Conservation (phyloP, 2,888 invertebrate genomes). For the Lomographa bimaculata region DNA sequence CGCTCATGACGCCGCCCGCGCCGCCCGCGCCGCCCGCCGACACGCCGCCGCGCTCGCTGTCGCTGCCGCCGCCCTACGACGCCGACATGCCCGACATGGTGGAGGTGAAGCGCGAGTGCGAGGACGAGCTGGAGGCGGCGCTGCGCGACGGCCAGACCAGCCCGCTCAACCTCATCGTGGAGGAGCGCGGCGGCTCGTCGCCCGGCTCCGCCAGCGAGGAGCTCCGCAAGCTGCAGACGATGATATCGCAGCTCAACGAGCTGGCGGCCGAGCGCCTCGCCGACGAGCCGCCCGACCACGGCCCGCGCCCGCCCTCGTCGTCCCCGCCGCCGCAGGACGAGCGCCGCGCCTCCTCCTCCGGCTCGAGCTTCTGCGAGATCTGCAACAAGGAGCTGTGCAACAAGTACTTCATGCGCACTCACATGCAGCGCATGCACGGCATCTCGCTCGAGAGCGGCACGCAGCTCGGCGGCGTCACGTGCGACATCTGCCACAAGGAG, state of each 20-base stretch:
- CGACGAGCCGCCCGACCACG: slow-evolving; percentile 59
- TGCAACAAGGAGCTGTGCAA: slow-evolving; percentile 99
- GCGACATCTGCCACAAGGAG: slow-evolving; percentile 99
- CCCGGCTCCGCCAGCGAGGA: slow-evolving; percentile 91
- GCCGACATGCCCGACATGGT: slow-evolving; percentile 54
- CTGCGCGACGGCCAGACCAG: slow-evolving; percentile 87
- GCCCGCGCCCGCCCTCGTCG: slow-evolving; percentile 60
- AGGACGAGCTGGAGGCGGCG: slow-evolving; percentile 70
- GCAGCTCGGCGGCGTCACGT: slow-evolving; percentile 96
- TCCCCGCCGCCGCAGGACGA: slow-evolving; percentile 72
- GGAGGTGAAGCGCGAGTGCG: slow-evolving; percentile 81
- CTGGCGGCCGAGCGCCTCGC: slow-evolving; percentile 84
- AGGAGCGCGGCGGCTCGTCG: slow-evolving; percentile 84
- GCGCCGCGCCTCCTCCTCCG: slow-evolving; percentile 82
- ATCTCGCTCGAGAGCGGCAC: slow-evolving; percentile 96
- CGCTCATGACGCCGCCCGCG: slow-evolving; percentile 59
- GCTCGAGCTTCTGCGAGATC: slow-evolving; percentile 97
- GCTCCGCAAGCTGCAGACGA: slow-evolving; percentile 93
- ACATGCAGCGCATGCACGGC: slow-evolving; percentile 99
- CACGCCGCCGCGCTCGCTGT: slow-evolving; percentile 66
- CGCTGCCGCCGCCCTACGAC: slow-evolving; percentile 62
- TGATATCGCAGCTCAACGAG: slow-evolving; percentile 94
- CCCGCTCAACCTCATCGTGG: slow-evolving; percentile 90
- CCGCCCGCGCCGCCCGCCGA: slow-evolving; percentile 88
- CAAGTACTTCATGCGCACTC: slow-evolving; percentile 99